A percentile compares a stretch with the other conserved stretches of the same genome.
Evolutionary conservation across 2,888 invertebrate genomes (phyloP).

Genomic region (Heliconius charithonia): DNA sequence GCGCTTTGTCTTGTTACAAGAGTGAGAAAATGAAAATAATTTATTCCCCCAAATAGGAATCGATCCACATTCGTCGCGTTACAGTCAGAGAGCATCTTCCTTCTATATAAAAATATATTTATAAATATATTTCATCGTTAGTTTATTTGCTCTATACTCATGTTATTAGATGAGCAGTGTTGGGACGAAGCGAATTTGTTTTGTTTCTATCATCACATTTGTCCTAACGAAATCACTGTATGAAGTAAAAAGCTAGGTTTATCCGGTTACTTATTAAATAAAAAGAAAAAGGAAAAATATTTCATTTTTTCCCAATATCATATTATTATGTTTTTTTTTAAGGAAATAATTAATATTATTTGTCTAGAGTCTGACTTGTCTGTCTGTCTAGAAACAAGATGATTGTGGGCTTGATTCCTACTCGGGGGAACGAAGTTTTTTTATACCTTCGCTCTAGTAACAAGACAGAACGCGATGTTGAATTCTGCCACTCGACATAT

Average conservation of each 20-base stretch:
- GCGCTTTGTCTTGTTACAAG: too few relatives aligned
- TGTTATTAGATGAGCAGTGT: slow-evolving; percentile 11
- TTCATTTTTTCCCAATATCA: background rate
- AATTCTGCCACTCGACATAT: too few relatives aligned
- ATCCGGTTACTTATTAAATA: background rate
- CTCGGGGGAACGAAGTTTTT: too few relatives aligned
- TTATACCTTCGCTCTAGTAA: too few relatives aligned
- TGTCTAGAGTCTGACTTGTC: background rate
- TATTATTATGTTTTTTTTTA: background rate
- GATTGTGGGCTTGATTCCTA: too few relatives aligned
- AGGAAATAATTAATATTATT: background rate
- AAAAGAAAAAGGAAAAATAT: background rate
- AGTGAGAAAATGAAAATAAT: too few relatives aligned
- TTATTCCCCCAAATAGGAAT: too few relatives aligned
- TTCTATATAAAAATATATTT: background rate
- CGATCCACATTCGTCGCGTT: background rate
- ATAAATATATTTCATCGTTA: background rate
- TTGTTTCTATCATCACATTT: slow-evolving; percentile 16
- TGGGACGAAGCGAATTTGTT: slow-evolving; percentile 10
- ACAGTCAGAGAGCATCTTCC: background rate
- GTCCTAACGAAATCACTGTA: slow-evolving; percentile 11
- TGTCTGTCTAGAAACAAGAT: background rate
- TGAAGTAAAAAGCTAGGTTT: background rate
- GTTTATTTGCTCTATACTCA: background rate
- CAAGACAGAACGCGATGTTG: too few relatives aligned